Base-by-base conservation (phyloP, 2,797 vertebrate genomes). In the Pangasius djambal region DNA sequence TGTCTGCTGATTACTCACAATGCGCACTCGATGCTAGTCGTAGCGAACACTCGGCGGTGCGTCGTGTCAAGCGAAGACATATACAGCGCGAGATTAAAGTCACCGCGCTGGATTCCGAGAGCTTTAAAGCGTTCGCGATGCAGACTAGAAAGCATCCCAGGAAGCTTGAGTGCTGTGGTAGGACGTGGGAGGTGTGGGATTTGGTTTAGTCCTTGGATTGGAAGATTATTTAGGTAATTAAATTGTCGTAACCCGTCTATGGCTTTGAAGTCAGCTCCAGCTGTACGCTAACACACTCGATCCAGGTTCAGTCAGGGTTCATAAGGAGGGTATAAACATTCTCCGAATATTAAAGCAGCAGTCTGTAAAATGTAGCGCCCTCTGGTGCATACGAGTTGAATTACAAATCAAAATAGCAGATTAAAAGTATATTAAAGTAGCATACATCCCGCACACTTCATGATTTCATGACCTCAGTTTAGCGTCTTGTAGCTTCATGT, bases 1-100 rank as follows among this genome's bases (percentile, higher is more conserved):
- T 87, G 82, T 87, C 81, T 87, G 52, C 89, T 85, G 88, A 89
- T 83, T 86, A 87, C 88, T 89, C 85, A 75, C 85, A 87, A 61
- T 75, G 25, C 15, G 37, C 25, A 28, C 89, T 89, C 22, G 18
- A 59, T 79, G 52, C 85, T 67, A 75, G 85, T 86, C 48, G 28
- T 85, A 79, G 70, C 55, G n/a, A 85, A 61, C 57, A 34, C 69
- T 77, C 67, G n/a, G 50, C 25, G 37, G 25, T 67, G 79, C 48
- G 44, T 50, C 20, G 20, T 77, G 25, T 78, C 61, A 74, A 78
- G 61, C 15, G 6, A 13, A 72, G 79, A 87, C 59, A 75, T 72
- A 82, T 63, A 57, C 69, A 25, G 57, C 6, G 72, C 15, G 37
- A 69, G 72, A 75, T 87, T 85, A 83, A 84, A 85, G 61, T 84